A percentile compares a stretch with the other conserved stretches of the same genome.
Conservation (phyloP, 2,797 vertebrate species). For the Pangasius sanitwongsei region DNA sequence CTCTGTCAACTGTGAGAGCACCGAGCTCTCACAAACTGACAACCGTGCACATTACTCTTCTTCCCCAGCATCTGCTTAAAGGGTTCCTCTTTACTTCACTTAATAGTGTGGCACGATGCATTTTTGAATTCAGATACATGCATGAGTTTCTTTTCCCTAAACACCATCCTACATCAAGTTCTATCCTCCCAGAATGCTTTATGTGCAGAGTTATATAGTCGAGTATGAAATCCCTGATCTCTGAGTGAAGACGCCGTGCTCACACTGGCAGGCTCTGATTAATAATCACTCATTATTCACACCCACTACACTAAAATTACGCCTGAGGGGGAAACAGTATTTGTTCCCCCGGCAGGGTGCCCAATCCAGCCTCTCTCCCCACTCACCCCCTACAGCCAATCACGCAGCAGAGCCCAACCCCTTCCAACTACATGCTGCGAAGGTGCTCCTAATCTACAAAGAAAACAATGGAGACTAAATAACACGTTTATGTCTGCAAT, state of each 20-base stretch:
- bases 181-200: not conserved
- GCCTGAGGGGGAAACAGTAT: slow-evolving; percentile 84
- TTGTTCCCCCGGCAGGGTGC: slow-evolving; percentile 82
- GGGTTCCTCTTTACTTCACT: not conserved
- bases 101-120: not conserved
- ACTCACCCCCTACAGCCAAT: slow-evolving; percentile 79
- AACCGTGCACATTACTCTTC: not conserved
- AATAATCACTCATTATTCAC: slow-evolving; percentile 93
- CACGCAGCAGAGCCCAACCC: slow-evolving; percentile 78
- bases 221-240: slow-evolving; percentile 36
- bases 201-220: slow-evolving; percentile 2
- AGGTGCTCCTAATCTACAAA: slow-evolving; percentile 62
- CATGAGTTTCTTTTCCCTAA: not conserved
- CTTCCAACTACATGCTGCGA: slow-evolving; percentile 53
- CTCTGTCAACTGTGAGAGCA: slow-evolving; percentile 60
- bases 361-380: slow-evolving; percentile 78
- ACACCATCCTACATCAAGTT: not conserved
- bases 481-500: slow-evolving; percentile 63
- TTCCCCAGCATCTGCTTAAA: slow-evolving; percentile 11
- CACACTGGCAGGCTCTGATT: slow-evolving; percentile 79
- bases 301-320: slow-evolving; percentile 89
- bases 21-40: slow-evolving; percentile 20
- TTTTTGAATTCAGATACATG: not conserved
- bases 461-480: slow-evolving; percentile 63
- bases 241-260: slow-evolving; percentile 48